Evolutionary conservation across 2,113 vertebrate genomes (phyloP).

Genomic region (Stegastes partitus): DNA sequence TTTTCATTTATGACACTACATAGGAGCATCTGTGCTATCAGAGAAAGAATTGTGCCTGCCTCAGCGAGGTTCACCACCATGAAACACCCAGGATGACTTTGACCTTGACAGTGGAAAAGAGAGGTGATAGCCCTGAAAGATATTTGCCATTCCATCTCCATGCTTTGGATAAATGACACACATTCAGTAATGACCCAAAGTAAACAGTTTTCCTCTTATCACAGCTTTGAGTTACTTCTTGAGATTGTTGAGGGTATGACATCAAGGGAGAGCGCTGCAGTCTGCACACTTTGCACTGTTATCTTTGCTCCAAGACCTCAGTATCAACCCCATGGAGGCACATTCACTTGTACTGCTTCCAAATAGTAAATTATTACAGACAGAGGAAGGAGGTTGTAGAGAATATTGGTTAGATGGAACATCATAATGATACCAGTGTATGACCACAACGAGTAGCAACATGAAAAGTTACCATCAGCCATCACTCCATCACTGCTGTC

Average conservation of each 20-base stretch:
- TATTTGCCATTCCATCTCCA: slow-evolving; percentile 6
- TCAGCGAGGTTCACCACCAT: too few species aligned
- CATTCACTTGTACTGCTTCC: not conserved
- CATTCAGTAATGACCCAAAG: not conserved
- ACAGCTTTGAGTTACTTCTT: not conserved
- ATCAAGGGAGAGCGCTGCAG: not conserved
- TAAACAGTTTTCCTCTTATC: slow-evolving; percentile 31
- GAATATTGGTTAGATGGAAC: not conserved
- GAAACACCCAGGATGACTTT: slow-evolving; percentile 10
- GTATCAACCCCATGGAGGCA: not conserved
- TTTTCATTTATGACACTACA: too few species aligned
- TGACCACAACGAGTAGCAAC: not conserved
- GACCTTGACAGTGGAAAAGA: slow-evolving; percentile 30
- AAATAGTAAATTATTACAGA: not conserved
- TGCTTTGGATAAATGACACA: slow-evolving; percentile 24
- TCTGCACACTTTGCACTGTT: slow-evolving; percentile 5
- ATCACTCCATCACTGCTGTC: slow-evolving; percentile 25
- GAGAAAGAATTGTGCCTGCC: too few species aligned
- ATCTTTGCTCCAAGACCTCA: not conserved
- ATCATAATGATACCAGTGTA: not conserved
- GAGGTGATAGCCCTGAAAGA: not conserved
- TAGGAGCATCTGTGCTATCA: too few species aligned
- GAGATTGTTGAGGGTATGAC: slow-evolving; percentile 12
- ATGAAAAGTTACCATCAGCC: slow-evolving; percentile 1
- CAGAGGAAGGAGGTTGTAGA: not conserved